Conservation (phyloP, 2,113 vertebrate genomes). For the Brachirus orientalis region DNA sequence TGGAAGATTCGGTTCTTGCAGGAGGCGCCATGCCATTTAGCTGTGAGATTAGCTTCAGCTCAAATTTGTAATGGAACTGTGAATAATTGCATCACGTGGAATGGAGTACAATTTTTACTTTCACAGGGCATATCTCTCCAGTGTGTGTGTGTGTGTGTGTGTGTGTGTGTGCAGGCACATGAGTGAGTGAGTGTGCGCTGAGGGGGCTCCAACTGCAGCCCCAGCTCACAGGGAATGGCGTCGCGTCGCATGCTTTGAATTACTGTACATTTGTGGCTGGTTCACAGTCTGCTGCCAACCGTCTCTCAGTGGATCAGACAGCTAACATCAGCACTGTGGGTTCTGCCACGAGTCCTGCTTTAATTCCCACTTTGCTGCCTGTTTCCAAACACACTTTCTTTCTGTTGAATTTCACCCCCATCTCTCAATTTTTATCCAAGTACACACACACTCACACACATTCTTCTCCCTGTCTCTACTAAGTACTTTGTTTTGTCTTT, state of each 20-base stretch:
- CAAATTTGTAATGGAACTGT: slow-evolving; percentile 67
- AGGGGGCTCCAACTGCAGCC: slow-evolving; percentile 47
- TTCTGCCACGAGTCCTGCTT: slow-evolving; percentile 60
- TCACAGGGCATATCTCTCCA: slow-evolving; percentile 30
- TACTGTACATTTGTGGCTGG: slow-evolving; percentile 79
- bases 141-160: slow-evolving; percentile 27
- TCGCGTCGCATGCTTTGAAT: slow-evolving; percentile 82
- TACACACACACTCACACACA: slow-evolving; percentile 14
- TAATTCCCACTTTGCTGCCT: slow-evolving; percentile 45
- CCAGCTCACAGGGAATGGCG: slow-evolving; percentile 58
- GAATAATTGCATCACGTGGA: slow-evolving; percentile 75
- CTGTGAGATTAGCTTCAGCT: slow-evolving; percentile 66
- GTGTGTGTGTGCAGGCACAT: slow-evolving; percentile 24
- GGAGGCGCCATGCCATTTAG: slow-evolving; percentile 48
- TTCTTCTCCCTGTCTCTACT: slow-evolving; percentile 21
- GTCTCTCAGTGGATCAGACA: slow-evolving; percentile 76
- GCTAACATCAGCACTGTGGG: slow-evolving; percentile 72
- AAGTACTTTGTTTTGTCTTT: slow-evolving; percentile 43
- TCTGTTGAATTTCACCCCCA: background rate
- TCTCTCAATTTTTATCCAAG: slow-evolving; percentile 26
- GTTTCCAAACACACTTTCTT: slow-evolving; percentile 44
- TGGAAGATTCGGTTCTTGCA: slow-evolving; percentile 29
- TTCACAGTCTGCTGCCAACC: slow-evolving; percentile 75
- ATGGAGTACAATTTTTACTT: slow-evolving; percentile 59
- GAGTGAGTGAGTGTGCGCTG: slow-evolving; percentile 27